A percentile compares a stretch with the other conserved stretches of the same genome.
Evolutionary conservation across 2,888 invertebrate genomes (phyloP).

Genomic region (Clivina fossor): DNA sequence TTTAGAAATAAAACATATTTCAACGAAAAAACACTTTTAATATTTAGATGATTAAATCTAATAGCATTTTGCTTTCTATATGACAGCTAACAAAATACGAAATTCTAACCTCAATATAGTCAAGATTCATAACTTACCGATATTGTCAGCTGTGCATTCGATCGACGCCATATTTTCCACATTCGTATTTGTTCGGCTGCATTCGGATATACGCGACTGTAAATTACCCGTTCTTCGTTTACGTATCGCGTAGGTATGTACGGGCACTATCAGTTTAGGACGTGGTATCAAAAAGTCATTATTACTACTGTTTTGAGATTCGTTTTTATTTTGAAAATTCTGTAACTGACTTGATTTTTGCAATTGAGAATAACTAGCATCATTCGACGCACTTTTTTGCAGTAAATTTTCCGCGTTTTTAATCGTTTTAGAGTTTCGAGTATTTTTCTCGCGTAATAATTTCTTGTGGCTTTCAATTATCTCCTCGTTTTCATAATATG

Average conservation of each 20-base stretch:
- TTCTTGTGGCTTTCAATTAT: slow-evolving; percentile 10
- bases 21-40: too few species aligned
- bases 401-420: too few species aligned
- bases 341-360: background rate
- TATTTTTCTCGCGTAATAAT: background rate
- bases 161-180: too few species aligned
- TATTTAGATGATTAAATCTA: too few species aligned
- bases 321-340: slow-evolving; percentile 29
- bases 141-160: slow-evolving; percentile 47
- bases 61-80: too few species aligned
- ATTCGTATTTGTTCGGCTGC: slow-evolving; percentile 51
- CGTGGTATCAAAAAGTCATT: slow-evolving; percentile 81
- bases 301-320: slow-evolving; percentile 47
- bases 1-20: too few species aligned
- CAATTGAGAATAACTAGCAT: slow-evolving; percentile 8
- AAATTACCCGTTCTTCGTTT: slow-evolving; percentile 80
- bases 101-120: too few species aligned
- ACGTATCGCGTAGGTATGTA: slow-evolving; percentile 81
- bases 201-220: slow-evolving; percentile 41
- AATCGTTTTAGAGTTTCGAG: background rate
- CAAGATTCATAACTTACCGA: too few species aligned
- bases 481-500: slow-evolving; percentile 27
- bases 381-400: background rate
- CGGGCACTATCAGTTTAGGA: slow-evolving; percentile 83
- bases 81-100: too few species aligned